These are phyloP conservation scores for Pteruthius melanotis DNA, from an alignment of 2,113 vertebrate species.

Conservation along the genomic window DNA sequence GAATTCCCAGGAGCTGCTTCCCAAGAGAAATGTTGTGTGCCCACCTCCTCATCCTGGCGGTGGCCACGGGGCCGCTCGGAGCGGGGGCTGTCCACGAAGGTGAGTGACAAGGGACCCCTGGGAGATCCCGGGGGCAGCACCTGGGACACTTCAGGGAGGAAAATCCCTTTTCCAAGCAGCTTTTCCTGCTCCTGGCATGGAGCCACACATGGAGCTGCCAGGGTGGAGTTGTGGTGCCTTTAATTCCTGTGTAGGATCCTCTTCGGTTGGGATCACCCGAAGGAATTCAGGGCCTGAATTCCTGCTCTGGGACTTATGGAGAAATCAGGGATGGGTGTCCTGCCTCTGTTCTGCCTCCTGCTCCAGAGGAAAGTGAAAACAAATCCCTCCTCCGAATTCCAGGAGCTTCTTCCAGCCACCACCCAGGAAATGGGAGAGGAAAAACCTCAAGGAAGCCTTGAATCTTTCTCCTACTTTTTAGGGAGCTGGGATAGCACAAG, in stretches of 20 bases:
- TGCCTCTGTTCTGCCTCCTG: neutral
- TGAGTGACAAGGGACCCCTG: neutral
- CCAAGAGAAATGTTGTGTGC: neutral
- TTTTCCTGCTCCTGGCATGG: neutral
- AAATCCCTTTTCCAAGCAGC: neutral
- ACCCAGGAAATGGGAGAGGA: neutral
- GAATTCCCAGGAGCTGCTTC: neutral
- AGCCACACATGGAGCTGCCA: fast-evolving
- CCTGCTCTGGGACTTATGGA: neutral
- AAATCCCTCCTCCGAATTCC: neutral
- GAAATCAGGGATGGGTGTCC: neutral
- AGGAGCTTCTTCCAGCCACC: neutral
- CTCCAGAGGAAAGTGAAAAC: neutral
- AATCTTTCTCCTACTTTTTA: neutral
- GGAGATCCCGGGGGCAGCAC: neutral
- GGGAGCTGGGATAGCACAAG: no score
- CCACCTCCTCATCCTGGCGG: neutral
- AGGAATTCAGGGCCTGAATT: neutral
- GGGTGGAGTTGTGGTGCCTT: neutral
- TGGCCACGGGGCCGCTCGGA: neutral
- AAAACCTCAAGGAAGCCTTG: neutral
- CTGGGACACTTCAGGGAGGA: neutral
- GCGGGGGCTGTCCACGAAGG: neutral
- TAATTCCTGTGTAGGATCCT: neutral
- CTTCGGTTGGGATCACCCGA: neutral